Evolutionary conservation across 2,797 vertebrate species (phyloP).

Genomic region (Mycteria americana): DNA sequence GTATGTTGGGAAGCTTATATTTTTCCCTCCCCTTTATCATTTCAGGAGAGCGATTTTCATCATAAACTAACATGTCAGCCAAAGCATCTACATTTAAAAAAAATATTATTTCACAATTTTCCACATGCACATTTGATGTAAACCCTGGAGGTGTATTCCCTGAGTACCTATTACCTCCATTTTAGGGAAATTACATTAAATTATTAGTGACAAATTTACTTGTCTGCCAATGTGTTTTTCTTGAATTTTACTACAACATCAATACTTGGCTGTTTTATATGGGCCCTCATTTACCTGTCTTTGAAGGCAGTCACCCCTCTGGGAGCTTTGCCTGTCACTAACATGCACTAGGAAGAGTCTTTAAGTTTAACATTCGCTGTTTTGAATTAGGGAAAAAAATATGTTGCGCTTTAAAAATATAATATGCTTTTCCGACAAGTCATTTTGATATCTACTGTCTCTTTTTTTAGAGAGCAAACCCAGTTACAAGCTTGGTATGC

Average conservation of each 20-base stretch:
- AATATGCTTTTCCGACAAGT: slow-evolving; percentile 37
- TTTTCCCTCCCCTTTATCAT: slow-evolving; percentile 61
- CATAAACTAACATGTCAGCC: slow-evolving; percentile 79
- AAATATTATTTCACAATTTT: slow-evolving; percentile 76
- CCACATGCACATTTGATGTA: slow-evolving; percentile 78
- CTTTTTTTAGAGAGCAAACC: not conserved
- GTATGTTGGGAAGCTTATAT: slow-evolving; percentile 5
- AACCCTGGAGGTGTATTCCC: slow-evolving; percentile 83
- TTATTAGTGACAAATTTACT: slow-evolving; percentile 87
- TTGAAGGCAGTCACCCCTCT: slow-evolving; percentile 80
- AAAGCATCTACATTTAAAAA: slow-evolving; percentile 75
- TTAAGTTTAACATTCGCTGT: slow-evolving; percentile 75
- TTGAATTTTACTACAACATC: slow-evolving; percentile 84
- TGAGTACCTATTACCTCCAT: slow-evolving; percentile 80
- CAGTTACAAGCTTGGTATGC: not conserved
- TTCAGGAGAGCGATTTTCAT: slow-evolving; percentile 73
- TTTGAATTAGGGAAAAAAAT: slow-evolving; percentile 72
- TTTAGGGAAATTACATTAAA: slow-evolving; percentile 86
- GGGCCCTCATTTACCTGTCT: slow-evolving; percentile 80
- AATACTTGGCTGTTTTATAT: slow-evolving; percentile 82
- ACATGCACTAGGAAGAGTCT: slow-evolving; percentile 70
- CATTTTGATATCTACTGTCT: slow-evolving; percentile 21
- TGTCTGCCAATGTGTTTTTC: slow-evolving; percentile 85
- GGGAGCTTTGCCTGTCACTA: slow-evolving; percentile 78
- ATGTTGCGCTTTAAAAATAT: slow-evolving; percentile 65